Evolutionary conservation across 2,113 vertebrate genomes (phyloP).

Genomic region (Egretta garzetta): DNA sequence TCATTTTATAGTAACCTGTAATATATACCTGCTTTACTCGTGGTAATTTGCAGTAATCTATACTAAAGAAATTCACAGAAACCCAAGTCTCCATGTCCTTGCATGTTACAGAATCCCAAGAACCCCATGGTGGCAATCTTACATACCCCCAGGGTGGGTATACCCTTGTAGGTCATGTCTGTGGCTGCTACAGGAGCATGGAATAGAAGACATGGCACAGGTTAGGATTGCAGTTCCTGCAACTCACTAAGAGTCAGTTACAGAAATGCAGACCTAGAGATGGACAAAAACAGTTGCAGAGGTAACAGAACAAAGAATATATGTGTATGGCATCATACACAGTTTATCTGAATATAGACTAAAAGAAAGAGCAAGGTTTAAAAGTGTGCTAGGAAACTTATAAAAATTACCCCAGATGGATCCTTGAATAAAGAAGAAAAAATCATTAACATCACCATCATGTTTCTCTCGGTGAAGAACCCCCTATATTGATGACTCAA

Average conservation of each 20-base stretch:
- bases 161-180: background rate
- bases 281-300: background rate
- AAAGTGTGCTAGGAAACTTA: background rate
- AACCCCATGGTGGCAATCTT: background rate
- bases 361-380: background rate
- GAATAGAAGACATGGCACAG: background rate
- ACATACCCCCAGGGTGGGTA: fast-evolving
- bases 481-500: background rate
- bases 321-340: background rate
- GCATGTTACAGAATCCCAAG: background rate
- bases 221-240: background rate
- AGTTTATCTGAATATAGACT: background rate
- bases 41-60: background rate
- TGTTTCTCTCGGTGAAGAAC: background rate
- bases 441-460: background rate
- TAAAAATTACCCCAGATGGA: background rate
- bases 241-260: background rate
- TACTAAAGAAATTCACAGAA: background rate
- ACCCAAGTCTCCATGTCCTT: background rate
- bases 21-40: background rate
- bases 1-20: background rate
- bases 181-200: background rate
- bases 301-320: background rate
- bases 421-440: background rate
- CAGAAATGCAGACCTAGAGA: background rate